Evolutionary conservation across 2,113 vertebrate species (phyloP), one percentile per base, ranked within the genome.

Genomic region (Hydrochoerus hydrochaeris): DNA sequence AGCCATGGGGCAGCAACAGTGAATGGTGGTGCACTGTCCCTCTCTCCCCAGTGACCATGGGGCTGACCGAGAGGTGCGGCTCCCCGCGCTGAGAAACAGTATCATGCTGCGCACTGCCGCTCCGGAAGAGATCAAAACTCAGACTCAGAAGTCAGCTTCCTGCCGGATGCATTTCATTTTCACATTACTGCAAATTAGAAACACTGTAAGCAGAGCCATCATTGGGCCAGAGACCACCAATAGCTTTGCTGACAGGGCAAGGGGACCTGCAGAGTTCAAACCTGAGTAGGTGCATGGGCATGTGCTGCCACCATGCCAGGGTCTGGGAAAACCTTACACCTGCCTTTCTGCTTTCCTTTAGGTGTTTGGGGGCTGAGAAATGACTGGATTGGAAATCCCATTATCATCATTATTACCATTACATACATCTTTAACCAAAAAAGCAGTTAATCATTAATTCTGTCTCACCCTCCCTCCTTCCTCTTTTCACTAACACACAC

Each of bases 271-370:
- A 10, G 20, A 58, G 20, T 88, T 28, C 58, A 88, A 88, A 94
- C 32, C 94, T 35, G 35, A 46, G 32, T 12, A 81, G 63, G 24
- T 26, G 4, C 10, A 35, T 16, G 1, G 77, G 14, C 3, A 4
- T 32, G 26, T 52, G 46, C 13, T 78, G 46, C 7, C 46, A 52
- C 7, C 30, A 20, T 20, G 77, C 75, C 11, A 17, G 77, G 28
- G 19, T 32, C 46, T 16, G 19, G 28, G 82, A 35, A 83, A 65
- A 11, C 49, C 17, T 65, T 57, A 1, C 65, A 17, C 32, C 85
- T 95, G 60, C 22, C 88, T 44, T 65, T 81, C 41, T 87, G 14
- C 52, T 91, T 90, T 93, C 32, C n/a, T 5, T 75, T 49, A 78
- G 3, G 3, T 90, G 13, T 65, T n/a, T 81, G 35, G 67, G 63